phyloP scores from a whole-genome alignment of 2,113 vertebrate species.

The Lasiurus cinereus region DNA sequence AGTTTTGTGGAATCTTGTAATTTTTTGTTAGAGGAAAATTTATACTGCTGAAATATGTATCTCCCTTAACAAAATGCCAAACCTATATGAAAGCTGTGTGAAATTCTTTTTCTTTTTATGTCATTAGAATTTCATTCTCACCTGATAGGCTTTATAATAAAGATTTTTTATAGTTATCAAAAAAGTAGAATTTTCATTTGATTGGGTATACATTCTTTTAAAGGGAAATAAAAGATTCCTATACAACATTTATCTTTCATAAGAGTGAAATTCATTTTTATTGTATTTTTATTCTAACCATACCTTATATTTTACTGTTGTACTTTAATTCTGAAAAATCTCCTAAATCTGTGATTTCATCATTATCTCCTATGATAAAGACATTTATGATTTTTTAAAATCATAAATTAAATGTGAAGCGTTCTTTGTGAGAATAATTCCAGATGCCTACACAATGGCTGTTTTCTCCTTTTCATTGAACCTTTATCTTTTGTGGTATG shows the following conservation, averaged over 20 bases:
- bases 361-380: not conserved
- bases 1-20: not conserved
- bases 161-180: not conserved
- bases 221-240: not conserved
- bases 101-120: not conserved
- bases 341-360: not conserved
- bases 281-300: not conserved
- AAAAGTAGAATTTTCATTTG: not conserved
- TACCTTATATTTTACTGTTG: not conserved
- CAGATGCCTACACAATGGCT: too few relatives aligned
- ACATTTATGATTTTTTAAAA: not conserved
- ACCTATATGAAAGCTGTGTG: not conserved
- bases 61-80: not conserved
- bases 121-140: conserved; percentile 1
- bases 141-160: not conserved
- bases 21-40: not conserved
- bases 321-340: not conserved
- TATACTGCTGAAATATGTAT: not conserved
- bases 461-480: not conserved
- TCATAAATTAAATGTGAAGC: not conserved
- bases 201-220: not conserved
- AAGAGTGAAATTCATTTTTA: not conserved
- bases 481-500: not conserved
- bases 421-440: not conserved
- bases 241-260: not conserved